Conservation (phyloP, 1,140 invertebrate genomes). For the Zaprionus camerounensis region DNA sequence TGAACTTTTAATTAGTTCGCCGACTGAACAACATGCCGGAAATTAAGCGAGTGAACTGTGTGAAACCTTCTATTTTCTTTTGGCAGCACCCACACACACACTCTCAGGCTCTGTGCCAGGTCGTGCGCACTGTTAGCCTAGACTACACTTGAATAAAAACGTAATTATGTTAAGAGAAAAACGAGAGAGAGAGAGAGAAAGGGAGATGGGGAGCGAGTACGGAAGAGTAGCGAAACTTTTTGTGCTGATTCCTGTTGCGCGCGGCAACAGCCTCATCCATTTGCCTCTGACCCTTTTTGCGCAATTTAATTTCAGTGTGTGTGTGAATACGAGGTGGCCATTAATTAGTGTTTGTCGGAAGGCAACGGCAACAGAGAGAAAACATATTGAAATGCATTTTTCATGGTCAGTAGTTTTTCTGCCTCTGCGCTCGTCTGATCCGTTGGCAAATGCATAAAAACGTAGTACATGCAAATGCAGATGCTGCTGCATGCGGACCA, state of each 20-base stretch:
- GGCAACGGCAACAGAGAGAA: conserved; percentile 48
- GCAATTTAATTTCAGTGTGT: neutral
- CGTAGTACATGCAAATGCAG: conserved; percentile 55
- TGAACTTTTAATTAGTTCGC: conserved; percentile 81
- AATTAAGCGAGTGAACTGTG: conserved; percentile 73
- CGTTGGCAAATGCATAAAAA: conserved; percentile 70
- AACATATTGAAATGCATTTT: conserved; percentile 74
- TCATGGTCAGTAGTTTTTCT: conserved; percentile 38
- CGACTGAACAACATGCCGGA: conserved; percentile 73
- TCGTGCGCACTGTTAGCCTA: neutral
- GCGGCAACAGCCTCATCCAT: conserved; percentile 23
- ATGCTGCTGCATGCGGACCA: neutral
- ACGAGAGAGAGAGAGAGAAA: neutral
- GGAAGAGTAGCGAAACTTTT: neutral
- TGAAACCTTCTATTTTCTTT: conserved; percentile 35
- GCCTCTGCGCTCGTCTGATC: conserved; percentile 47
- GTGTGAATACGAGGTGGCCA: conserved; percentile 42
- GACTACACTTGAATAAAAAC: conserved; percentile 46
- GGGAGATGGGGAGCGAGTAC: neutral
- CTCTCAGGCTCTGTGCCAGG: conserved; percentile 3
- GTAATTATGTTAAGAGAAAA: conserved; percentile 44
- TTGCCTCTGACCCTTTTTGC: conserved; percentile 5
- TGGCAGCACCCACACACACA: conserved; percentile 34
- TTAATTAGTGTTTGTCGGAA: conserved; percentile 75
- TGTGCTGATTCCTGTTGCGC: conserved; percentile 28